These are phyloP conservation scores for Gymnoscopelus braueri DNA, from an alignment of 2,797 vertebrate species.

Conservation along the genomic window DNA sequence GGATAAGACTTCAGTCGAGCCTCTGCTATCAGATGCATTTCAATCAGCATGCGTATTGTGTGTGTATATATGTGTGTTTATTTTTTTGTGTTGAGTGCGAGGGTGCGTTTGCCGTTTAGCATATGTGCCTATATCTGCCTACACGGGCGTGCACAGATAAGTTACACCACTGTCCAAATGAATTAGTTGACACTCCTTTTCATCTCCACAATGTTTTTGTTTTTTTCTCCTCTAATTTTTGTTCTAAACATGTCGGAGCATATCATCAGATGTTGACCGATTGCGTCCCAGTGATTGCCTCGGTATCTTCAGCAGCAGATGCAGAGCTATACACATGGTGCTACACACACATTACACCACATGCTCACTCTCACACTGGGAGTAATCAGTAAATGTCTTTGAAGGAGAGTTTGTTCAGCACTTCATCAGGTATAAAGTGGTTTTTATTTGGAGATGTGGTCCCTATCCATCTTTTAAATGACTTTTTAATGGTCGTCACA, in stretches of 20 bases:
- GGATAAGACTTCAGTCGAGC: conserved; percentile 59
- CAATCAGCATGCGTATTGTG: conserved; percentile 44
- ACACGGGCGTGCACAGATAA: conserved; percentile 11
- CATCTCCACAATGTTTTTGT: conserved; percentile 9
- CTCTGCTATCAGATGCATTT: conserved; percentile 59
- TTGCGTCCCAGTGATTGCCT: conserved; percentile 25
- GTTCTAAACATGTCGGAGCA: conserved; percentile 28
- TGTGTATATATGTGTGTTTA: conserved; percentile 22
- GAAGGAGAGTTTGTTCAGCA: conserved; percentile 83
- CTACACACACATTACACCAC: conserved; percentile 50
- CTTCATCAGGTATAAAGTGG: conserved; percentile 85
- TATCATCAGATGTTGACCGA: conserved; percentile 5
- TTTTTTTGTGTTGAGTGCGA: conserved; percentile 12
- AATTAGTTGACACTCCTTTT: conserved; percentile 23
- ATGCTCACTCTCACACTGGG: conserved; percentile 49
- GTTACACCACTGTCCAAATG: conserved; percentile 17
- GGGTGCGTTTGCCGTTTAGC: neutral
- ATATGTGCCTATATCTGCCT: neutral
- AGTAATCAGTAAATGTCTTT: conserved; percentile 82
- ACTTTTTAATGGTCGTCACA: conserved; percentile 87
- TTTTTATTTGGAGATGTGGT: conserved; percentile 85
- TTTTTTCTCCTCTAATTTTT: conserved; percentile 12
- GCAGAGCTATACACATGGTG: conserved; percentile 36
- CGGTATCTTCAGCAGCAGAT: conserved; percentile 46
- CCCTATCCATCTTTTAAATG: conserved; percentile 88